Percentiles rank a stretch among this genome's conserved stretches.
Conservation (phyloP, 2,113 vertebrate species). For the Crotophaga sulcirostris region DNA sequence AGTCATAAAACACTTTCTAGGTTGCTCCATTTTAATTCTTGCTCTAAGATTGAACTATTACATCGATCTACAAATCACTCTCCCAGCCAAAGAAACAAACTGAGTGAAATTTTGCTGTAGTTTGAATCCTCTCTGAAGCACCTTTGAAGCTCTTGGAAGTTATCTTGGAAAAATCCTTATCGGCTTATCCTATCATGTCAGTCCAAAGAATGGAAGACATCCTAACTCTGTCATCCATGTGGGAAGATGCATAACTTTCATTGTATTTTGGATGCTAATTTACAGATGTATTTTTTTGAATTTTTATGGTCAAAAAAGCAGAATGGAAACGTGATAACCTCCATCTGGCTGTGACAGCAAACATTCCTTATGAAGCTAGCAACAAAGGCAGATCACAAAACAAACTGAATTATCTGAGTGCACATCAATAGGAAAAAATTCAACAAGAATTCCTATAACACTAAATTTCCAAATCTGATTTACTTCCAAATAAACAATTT, state of each 20-base stretch:
- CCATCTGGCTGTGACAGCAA: neutral
- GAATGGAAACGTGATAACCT: neutral
- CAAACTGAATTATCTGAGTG: neutral
- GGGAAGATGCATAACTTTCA: neutral
- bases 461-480: neutral
- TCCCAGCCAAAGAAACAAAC: neutral
- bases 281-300: neutral
- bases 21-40: conserved; percentile 35
- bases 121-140: neutral
- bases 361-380: neutral
- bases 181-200: neutral
- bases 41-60: neutral
- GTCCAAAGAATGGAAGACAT: conserved; percentile 4
- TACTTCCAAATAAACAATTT: neutral
- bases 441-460: neutral
- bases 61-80: neutral
- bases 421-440: neutral
- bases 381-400: neutral
- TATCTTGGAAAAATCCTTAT: conserved; percentile 12
- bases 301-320: neutral
- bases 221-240: neutral
- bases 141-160: conserved; percentile 30
- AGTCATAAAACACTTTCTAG: conserved; percentile 48
- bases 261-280: neutral
- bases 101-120: neutral